A percentile compares a stretch with the other conserved stretches of the same genome.
phyloP scores from a whole-genome alignment of 2,888 invertebrate genomes.

The Scaptomyza reducta region DNA sequence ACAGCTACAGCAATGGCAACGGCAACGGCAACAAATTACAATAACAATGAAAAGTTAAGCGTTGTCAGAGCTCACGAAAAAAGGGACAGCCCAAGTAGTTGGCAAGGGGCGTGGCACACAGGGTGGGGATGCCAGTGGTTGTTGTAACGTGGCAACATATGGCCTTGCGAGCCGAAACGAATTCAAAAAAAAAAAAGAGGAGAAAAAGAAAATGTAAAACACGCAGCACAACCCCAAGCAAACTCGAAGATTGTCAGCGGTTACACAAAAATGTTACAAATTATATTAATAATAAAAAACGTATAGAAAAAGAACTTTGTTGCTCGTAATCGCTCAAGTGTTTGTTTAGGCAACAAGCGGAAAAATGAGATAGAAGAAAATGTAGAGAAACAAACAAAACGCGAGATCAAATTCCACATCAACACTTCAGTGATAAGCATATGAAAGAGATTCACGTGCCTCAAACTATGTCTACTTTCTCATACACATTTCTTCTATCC shows the following conservation, averaged over 20 bases:
- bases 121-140: conserved; percentile 1
- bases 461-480: conserved; percentile 7
- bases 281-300: conserved; percentile 27
- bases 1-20: no score
- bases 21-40: conserved; percentile 62
- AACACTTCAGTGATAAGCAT: conserved; percentile 50
- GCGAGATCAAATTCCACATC: conserved; percentile 72
- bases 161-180: conserved; percentile 38
- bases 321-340: conserved; percentile 55
- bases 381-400: conserved; percentile 30
- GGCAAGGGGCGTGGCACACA: conserved; percentile 11
- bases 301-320: conserved; percentile 5
- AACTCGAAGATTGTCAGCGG: conserved; percentile 59
- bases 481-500: conserved; percentile 1
- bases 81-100: conserved; percentile 70
- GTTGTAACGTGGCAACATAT: conserved; percentile 62
- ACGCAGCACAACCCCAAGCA: conserved; percentile 20
- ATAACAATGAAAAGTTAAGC: conserved; percentile 78
- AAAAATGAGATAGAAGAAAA: conserved; percentile 4
- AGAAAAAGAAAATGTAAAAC: not conserved
- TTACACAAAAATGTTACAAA: conserved; percentile 47
- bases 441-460: conserved; percentile 42
- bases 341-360: conserved; percentile 66
- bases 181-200: conserved; percentile 22
- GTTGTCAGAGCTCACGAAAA: conserved; percentile 42